Evolutionary conservation across 2,797 vertebrate genomes (phyloP).

Genomic region (Gouania willdenowi): DNA sequence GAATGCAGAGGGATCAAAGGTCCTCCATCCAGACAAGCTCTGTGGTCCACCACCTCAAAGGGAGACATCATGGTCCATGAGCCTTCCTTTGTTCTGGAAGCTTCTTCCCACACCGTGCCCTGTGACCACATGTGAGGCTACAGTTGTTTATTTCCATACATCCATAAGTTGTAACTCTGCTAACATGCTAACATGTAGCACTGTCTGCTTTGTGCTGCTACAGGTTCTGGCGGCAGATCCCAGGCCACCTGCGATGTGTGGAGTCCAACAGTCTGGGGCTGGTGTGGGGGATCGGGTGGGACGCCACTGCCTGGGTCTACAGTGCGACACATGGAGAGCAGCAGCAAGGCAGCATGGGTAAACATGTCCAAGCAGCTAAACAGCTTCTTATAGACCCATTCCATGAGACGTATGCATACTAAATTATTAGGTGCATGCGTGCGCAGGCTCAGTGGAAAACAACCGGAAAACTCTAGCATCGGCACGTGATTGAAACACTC

Average conservation of each 20-base stretch:
- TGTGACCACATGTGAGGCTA: slow-evolving; percentile 92
- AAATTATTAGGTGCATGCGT: no score
- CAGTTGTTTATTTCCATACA: neutral
- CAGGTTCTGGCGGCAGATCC: slow-evolving; percentile 97
- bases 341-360: slow-evolving; percentile 83
- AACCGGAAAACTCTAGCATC: no score
- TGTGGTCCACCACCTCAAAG: slow-evolving; percentile 94
- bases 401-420: no score
- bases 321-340: slow-evolving; percentile 79
- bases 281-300: slow-evolving; percentile 92
- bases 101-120: slow-evolving; percentile 62
- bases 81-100: slow-evolving; percentile 83
- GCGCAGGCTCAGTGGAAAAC: no score
- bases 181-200: slow-evolving; percentile 12
- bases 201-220: slow-evolving; percentile 44
- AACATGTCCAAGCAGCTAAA: slow-evolving; percentile 32
- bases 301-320: slow-evolving; percentile 92
- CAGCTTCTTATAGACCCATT: neutral
- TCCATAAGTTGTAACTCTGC: neutral
- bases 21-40: slow-evolving; percentile 83
- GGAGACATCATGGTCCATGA: slow-evolving; percentile 95
- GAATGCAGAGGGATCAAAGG: slow-evolving; percentile 82
- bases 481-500: no score
- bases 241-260: slow-evolving; percentile 87
- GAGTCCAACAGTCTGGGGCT: slow-evolving; percentile 89